phyloP scores from a whole-genome alignment of 1,140 invertebrate genomes.

The Diploscapter pachys region DNA sequence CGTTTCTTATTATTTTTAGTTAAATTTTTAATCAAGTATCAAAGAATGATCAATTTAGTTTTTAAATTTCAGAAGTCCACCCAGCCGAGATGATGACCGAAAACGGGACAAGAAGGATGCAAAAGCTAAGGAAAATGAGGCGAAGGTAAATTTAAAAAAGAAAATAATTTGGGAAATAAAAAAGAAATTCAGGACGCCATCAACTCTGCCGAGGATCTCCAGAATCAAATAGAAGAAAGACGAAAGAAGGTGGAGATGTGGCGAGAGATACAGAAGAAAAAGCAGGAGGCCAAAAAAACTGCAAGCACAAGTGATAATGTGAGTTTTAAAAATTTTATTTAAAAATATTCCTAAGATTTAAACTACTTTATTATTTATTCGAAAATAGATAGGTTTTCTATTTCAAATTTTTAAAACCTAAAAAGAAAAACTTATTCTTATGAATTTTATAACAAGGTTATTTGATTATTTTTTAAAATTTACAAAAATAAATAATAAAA shows the following conservation, averaged over 20 bases:
- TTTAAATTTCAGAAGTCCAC: too few species aligned
- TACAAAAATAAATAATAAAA: neutral
- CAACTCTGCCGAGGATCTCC: neutral
- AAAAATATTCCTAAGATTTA: neutral
- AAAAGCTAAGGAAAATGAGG: too few species aligned
- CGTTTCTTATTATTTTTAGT: too few species aligned
- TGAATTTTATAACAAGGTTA: neutral
- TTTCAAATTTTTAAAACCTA: neutral
- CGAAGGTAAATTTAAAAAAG: too few species aligned
- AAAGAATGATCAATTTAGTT: too few species aligned
- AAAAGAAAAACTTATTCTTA: neutral
- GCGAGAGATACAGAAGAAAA: slow-evolving; percentile 5
- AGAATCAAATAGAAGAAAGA: slow-evolving; percentile 5
- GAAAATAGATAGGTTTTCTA: neutral
- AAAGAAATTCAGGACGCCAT: too few species aligned
- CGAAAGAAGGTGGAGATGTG: slow-evolving; percentile 4
- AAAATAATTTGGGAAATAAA: too few species aligned
- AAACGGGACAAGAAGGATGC: too few species aligned
- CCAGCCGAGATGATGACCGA: too few species aligned
- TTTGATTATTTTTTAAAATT: neutral
- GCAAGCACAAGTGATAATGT: neutral
- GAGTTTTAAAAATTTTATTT: neutral
- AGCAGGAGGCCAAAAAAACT: neutral
- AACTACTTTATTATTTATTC: too few species aligned
- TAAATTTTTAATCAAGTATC: too few species aligned